Conservation (phyloP, 2,113 vertebrate genomes). For the Columbina picui region DNA sequence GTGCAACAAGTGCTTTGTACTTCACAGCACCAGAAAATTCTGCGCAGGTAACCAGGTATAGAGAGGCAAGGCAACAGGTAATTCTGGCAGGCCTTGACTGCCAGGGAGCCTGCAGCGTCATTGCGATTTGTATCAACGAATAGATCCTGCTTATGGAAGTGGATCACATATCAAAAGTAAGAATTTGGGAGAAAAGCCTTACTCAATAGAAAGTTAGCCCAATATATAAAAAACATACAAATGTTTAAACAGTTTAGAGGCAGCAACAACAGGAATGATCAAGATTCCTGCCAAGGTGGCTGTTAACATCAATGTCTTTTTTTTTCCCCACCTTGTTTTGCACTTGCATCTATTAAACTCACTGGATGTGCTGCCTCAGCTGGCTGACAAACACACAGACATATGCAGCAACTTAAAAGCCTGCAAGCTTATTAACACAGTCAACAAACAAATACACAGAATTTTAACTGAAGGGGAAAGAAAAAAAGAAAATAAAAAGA, state of each 20-base stretch:
- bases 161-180: conserved; percentile 69
- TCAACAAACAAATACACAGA: conserved; percentile 79
- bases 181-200: conserved; percentile 67
- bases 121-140: neutral
- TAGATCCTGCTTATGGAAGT: conserved; percentile 50
- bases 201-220: conserved; percentile 77
- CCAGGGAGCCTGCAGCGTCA: conserved; percentile 48
- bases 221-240: conserved; percentile 79
- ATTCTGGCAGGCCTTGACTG: conserved; percentile 43
- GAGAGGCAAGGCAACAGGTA: conserved; percentile 45
- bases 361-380: conserved; percentile 49
- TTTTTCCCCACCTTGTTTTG: conserved; percentile 46
- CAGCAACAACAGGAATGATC: conserved; percentile 64
- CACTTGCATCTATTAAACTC: conserved; percentile 57
- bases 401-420: conserved; percentile 55
- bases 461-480: conserved; percentile 59
- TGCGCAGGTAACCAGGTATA: conserved; percentile 15
- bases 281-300: conserved; percentile 66
- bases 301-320: neutral
- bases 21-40: conserved; percentile 69
- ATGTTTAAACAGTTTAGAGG: conserved; percentile 73
- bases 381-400: conserved; percentile 64
- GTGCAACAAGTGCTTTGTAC: conserved; percentile 41
- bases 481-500: conserved; percentile 4
- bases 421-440: conserved; percentile 70